Percentiles rank a stretch among this genome's conserved stretches.
Conservation (phyloP, 2,888 invertebrate genomes). For the Crioceris asparagi region DNA sequence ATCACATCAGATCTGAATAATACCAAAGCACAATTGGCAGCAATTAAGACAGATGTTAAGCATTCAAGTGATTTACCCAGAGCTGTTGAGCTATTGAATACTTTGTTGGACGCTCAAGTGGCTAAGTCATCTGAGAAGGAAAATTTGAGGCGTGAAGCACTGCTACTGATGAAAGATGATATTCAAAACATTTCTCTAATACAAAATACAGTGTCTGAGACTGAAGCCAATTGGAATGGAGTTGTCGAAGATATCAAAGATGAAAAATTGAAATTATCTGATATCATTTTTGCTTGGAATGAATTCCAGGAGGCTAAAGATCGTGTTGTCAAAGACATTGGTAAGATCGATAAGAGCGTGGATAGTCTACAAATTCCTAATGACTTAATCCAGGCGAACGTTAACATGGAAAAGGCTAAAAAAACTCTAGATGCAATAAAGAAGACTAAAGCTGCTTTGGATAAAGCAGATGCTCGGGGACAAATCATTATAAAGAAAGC, state of each 20-base stretch:
- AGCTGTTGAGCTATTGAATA: conserved; percentile 43
- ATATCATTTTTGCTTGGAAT: conserved; percentile 62
- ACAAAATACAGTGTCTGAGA: conserved; percentile 65
- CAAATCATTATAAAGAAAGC: conserved; percentile 61
- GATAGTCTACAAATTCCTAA: conserved; percentile 56
- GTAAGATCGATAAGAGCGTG: conserved; percentile 55
- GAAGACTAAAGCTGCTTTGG: conserved; percentile 62
- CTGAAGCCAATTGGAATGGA: conserved; percentile 74
- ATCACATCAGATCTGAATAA: conserved; percentile 54
- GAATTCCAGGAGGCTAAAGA: conserved; percentile 64
- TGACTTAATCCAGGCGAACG: conserved; percentile 61
- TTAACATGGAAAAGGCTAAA: conserved; percentile 62
- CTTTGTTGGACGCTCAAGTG: conserved; percentile 43
- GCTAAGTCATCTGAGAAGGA: conserved; percentile 54
- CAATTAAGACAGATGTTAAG: conserved; percentile 43
- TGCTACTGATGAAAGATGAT: conserved; percentile 71
- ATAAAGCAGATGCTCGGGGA: conserved; percentile 67
- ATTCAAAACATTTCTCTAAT: conserved; percentile 68
- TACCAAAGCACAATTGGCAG: conserved; percentile 46
- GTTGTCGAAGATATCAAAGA: conserved; percentile 63
- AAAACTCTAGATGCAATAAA: conserved; percentile 65
- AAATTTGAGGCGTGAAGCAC: conserved; percentile 67
- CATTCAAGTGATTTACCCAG: conserved; percentile 40
- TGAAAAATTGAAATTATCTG: conserved; percentile 61
- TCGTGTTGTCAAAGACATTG: conserved; percentile 58